Evolutionary conservation across 2,888 invertebrate species (phyloP), one percentile per base, ranked within the genome.

Genomic region (Hypomecis punctinalis): DNA sequence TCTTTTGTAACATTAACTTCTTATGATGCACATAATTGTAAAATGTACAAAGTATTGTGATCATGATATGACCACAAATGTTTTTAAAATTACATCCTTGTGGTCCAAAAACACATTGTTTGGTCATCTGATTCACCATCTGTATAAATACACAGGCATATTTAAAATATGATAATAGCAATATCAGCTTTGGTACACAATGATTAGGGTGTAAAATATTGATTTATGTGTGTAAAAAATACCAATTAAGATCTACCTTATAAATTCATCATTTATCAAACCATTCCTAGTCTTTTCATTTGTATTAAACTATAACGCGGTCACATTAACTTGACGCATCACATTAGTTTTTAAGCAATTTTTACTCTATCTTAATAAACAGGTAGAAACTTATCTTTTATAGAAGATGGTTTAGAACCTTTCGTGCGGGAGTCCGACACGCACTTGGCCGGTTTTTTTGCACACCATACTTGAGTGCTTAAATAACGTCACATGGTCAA

Each of bases 31-130:
- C 6, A 9, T 40, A 33, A 40, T 37, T 52, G 23, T 52, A 33
- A 9, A 39, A 39, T 39, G 9, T 13, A 51, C 11, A 11, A 51
- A 39, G 5, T 9, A 52, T 33, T n/a, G 33, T 23, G 23, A 42
- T 42, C 40, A 40, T 6, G 11, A 40, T 39, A 39, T 40, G 23
- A n/a, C 33, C n/a, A 52, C 52, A 52, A 40, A 52, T 52, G 52
- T 52, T 52, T 40, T 52, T 36, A 40, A 40, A 7, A 40, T 39
- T 51, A 36, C 37, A 37, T 52, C 40, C 10, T 40, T 57, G 33
- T 40, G 7, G 23, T 33, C 23, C 52, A 33, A 52, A 6, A 52
- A 33, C 40, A 52, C 40, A 42, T 7, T 52, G 40, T 52, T 40
- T 52, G n/a, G n/a, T 33, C 23, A 52, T 33, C 23, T 52, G 52